phyloP scores from a whole-genome alignment of 2,113 vertebrate species.

The Scalopus aquaticus region DNA sequence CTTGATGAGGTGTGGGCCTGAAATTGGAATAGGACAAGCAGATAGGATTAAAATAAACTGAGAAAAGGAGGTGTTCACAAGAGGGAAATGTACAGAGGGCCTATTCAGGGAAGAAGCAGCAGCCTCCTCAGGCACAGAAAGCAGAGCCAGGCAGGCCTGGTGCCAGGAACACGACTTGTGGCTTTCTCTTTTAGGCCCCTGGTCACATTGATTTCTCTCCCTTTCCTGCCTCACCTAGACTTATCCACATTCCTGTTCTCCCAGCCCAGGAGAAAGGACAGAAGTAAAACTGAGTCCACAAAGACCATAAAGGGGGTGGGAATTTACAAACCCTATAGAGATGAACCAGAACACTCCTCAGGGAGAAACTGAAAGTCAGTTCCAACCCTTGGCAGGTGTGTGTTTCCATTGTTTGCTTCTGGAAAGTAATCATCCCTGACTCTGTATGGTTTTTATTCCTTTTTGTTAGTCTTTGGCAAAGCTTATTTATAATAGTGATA shows the following conservation, averaged over 20 bases:
- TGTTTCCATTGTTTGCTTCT: not conserved
- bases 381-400: not conserved
- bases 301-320: not conserved
- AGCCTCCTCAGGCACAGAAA: not conserved
- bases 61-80: not conserved
- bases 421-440: not conserved
- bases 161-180: fast-evolving
- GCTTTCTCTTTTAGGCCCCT: not conserved
- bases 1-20: not conserved
- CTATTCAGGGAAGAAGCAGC: not conserved
- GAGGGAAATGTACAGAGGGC: fast-evolving
- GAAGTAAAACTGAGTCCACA: not conserved
- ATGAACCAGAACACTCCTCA: not conserved
- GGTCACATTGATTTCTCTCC: no score
- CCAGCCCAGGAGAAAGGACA: not conserved
- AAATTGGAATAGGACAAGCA: not conserved
- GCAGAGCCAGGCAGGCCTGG: not conserved
- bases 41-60: not conserved
- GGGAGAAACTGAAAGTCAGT: not conserved
- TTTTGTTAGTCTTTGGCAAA: not conserved
- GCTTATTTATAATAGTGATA: not conserved
- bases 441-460: not conserved
- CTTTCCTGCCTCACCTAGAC: no score
- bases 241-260: not conserved
- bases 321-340: not conserved